A percentile compares a stretch with the other conserved stretches of the same genome.
Evolutionary conservation across 2,888 invertebrate genomes (phyloP).

Genomic region (Notodonta dromedarius): DNA sequence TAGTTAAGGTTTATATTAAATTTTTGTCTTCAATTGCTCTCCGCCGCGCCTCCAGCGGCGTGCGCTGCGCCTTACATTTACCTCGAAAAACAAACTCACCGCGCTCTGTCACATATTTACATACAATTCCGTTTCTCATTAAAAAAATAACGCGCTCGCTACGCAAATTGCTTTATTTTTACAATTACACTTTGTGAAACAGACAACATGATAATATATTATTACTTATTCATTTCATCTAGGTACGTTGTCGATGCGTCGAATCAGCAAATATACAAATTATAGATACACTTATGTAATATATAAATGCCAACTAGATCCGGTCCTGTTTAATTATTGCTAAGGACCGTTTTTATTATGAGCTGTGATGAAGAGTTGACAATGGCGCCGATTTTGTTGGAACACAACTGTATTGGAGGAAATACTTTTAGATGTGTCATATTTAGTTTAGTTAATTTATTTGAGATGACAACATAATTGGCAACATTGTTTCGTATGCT

Average conservation of each 20-base stretch:
- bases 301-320: slow-evolving; percentile 60
- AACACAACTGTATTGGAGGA: no score
- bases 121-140: slow-evolving; percentile 19
- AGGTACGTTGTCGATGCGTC: slow-evolving; percentile 28
- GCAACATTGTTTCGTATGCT: no score
- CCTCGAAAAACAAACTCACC: not conserved
- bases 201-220: slow-evolving; percentile 36
- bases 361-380: slow-evolving; percentile 1
- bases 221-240: slow-evolving; percentile 27
- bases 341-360: slow-evolving; percentile 14
- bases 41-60: no score
- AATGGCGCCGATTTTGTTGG: not conserved
- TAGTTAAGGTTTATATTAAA: no score
- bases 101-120: slow-evolving; percentile 28
- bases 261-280: slow-evolving; percentile 34
- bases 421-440: no score
- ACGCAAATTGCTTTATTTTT: slow-evolving; percentile 27
- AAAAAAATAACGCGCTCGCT: slow-evolving; percentile 28
- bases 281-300: slow-evolving; percentile 39
- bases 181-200: slow-evolving; percentile 34
- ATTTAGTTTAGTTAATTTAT: no score
- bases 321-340: slow-evolving; percentile 32
- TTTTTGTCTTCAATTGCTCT: no score
- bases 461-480: no score
- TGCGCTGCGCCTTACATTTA: no score